phyloP scores from a whole-genome alignment of 64 coral and sea anemone genomes.

The Stylophora pistillata region DNA sequence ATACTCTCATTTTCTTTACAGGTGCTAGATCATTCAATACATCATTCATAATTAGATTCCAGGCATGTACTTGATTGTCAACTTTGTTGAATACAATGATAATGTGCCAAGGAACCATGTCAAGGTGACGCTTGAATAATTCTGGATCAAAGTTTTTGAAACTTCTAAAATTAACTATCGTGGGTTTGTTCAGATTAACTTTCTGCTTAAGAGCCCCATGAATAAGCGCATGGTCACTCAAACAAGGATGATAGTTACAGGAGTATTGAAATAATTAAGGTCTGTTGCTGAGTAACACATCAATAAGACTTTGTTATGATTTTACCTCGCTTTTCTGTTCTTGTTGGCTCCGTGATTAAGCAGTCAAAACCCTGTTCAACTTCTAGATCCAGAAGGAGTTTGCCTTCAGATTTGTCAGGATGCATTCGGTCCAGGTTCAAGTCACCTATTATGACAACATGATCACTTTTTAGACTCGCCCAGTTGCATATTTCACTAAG shows the following conservation, averaged over 20 bases:
- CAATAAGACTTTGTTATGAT: neutral
- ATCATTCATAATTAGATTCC: conserved; percentile 10
- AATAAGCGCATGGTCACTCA: conserved; percentile 42
- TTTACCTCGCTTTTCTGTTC: neutral
- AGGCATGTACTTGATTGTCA: conserved; percentile 21
- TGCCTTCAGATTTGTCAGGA: conserved; percentile 16
- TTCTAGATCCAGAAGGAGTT: conserved; percentile 27
- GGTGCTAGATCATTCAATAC: conserved; percentile 11
- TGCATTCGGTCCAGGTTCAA: conserved; percentile 7
- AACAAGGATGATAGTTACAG: neutral
- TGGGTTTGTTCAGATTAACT: conserved; percentile 51
- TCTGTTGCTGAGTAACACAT: conserved; percentile 32
- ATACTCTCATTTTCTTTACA: conserved; percentile 54
- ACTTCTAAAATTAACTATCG: conserved; percentile 41
- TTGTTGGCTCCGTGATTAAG: conserved; percentile 19
- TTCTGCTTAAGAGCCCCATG: conserved; percentile 19
- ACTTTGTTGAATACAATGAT: neutral
- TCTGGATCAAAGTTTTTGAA: conserved; percentile 55
- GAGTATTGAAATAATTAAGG: neutral
- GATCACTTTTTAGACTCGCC: conserved; percentile 45
- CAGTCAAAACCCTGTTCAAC: conserved; percentile 21
- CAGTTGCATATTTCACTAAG: conserved; percentile 57
- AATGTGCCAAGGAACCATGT: conserved; percentile 11
- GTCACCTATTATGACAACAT: conserved; percentile 1
- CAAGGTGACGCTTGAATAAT: neutral